Percentiles rank a stretch among this genome's conserved stretches.
phyloP scores from a whole-genome alignment of 1,140 invertebrate genomes.

The Yoshiicerus persimilis region DNA sequence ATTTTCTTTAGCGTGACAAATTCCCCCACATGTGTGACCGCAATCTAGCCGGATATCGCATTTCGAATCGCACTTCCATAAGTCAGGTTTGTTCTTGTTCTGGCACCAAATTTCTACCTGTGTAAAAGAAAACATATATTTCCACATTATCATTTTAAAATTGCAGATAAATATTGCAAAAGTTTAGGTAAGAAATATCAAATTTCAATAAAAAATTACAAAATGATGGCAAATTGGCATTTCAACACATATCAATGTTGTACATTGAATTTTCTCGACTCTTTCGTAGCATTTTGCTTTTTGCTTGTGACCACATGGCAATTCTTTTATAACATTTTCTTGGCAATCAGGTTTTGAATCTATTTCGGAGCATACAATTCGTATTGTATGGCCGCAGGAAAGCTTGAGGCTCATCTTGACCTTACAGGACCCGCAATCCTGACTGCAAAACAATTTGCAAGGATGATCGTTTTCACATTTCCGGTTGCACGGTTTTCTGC shows the following conservation, averaged over 20 bases:
- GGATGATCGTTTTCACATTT: not conserved
- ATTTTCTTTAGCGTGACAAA: constrained; percentile 38
- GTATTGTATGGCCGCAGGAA: not conserved
- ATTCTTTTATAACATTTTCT: constrained; percentile 22
- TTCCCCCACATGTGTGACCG: constrained; percentile 40
- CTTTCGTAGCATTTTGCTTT: constrained; percentile 7
- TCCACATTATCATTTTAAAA: no score
- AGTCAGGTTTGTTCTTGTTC: not conserved
- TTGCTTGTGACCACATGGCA: constrained; percentile 45
- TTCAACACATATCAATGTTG: no score
- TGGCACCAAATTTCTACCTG: constrained; percentile 32
- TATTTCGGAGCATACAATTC: not conserved
- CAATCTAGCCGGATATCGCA: constrained; percentile 41
- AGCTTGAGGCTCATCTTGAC: not conserved
- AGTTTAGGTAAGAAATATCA: no score
- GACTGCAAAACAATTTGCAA: not conserved
- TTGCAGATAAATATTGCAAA: no score
- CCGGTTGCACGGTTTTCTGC: constrained; percentile 1
- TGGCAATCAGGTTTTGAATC: not conserved
- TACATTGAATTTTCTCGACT: not conserved
- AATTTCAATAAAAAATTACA: no score
- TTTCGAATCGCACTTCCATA: not conserved
- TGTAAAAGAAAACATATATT: not conserved
- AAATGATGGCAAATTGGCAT: no score
- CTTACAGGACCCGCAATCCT: not conserved